Evolutionary conservation across 1,140 invertebrate species (phyloP).

Genomic region (Anagrus nilaparvatae): DNA sequence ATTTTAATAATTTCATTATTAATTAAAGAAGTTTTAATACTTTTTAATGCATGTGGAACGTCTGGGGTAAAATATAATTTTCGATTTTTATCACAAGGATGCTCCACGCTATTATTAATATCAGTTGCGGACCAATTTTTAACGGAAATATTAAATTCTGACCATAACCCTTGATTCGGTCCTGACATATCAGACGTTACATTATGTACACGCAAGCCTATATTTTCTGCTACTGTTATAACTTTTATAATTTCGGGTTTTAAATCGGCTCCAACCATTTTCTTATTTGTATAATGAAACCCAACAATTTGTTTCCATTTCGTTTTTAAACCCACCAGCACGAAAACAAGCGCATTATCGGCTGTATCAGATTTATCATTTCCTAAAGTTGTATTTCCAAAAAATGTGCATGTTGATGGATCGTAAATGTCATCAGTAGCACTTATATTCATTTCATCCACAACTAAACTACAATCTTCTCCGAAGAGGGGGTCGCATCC

Average conservation of each 20-base stretch:
- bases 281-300: constrained; percentile 3
- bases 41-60: constrained; percentile 5
- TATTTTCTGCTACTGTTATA: neutral
- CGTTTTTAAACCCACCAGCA: constrained; percentile 8
- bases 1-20: neutral
- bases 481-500: too few species aligned
- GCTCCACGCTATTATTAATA: neutral
- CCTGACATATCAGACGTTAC: constrained; percentile 2
- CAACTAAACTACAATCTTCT: too few species aligned
- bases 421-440: too few species aligned
- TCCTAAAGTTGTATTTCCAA: constrained; percentile 8
- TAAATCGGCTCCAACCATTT: neutral
- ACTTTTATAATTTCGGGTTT: neutral
- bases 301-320: constrained; percentile 8
- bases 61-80: constrained; percentile 6
- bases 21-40: neutral
- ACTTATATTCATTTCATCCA: too few species aligned
- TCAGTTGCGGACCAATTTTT: neutral
- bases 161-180: constrained; percentile 5
- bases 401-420: constrained; percentile 2
- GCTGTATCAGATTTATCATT: neutral
- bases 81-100: constrained; percentile 6
- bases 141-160: constrained; percentile 1
- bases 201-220: neutral
- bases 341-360: constrained; percentile 6